Conservation (phyloP, 1,140 invertebrate genomes). For the Drosophila bocki region DNA sequence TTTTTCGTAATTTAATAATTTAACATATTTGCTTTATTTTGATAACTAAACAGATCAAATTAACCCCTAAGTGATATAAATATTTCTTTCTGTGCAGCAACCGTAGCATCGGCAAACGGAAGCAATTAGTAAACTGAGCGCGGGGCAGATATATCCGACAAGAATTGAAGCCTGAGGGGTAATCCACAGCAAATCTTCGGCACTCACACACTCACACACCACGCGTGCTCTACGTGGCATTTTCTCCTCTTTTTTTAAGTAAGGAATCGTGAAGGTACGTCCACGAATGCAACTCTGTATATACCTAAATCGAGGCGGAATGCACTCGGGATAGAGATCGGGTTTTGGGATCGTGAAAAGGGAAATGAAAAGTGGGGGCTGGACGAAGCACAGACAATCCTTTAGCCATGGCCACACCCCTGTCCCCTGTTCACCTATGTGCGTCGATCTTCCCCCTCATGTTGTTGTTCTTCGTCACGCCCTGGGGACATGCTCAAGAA, state of each 20-base stretch:
- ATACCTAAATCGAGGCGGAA: not conserved
- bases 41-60: not conserved
- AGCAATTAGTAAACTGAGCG: conserved; percentile 80
- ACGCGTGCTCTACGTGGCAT: conserved; percentile 80
- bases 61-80: not conserved
- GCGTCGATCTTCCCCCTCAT: not conserved
- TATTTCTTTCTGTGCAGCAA: conserved; percentile 11
- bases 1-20: not conserved
- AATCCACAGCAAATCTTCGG: conserved; percentile 70
- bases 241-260: conserved; percentile 25
- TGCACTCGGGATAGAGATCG: conserved; percentile 16
- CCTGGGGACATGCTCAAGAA: conserved; percentile 32
- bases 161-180: conserved; percentile 34
- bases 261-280: conserved; percentile 23
- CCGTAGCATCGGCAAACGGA: conserved; percentile 60
- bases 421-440: conserved; percentile 3
- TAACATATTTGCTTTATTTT: not conserved
- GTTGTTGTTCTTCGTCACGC: conserved; percentile 17
- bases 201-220: conserved; percentile 16
- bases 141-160: conserved; percentile 41
- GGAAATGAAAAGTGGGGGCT: not conserved
- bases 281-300: conserved; percentile 11
- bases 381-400: conserved; percentile 54
- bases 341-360: not conserved
- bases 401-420: conserved; percentile 49